Percentiles rank a stretch among this genome's conserved stretches.
Evolutionary conservation across 2,113 vertebrate genomes (phyloP).

Genomic region (Rhabdornis inornatus): DNA sequence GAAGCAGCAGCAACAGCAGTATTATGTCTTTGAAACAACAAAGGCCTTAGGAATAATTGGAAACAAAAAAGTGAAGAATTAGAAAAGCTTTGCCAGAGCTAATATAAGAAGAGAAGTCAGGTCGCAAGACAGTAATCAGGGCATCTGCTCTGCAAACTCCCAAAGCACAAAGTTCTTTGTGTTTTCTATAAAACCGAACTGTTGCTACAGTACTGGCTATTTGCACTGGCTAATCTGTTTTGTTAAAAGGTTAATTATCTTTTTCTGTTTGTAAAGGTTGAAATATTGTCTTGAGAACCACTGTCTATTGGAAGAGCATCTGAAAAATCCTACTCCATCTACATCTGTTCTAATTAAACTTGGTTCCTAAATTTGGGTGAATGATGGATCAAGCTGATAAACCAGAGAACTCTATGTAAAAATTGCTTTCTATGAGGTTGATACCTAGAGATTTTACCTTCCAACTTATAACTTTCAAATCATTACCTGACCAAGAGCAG

Average conservation of each 20-base stretch:
- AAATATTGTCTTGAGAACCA: not conserved
- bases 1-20: rapidly evolving
- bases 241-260: not conserved
- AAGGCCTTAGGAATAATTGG: not conserved
- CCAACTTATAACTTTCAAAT: not conserved
- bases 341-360: not conserved
- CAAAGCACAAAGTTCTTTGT: not conserved
- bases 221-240: not conserved
- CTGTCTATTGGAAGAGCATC: not conserved
- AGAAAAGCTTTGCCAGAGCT: not conserved
- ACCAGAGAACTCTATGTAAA: not conserved
- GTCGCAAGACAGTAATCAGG: not conserved
- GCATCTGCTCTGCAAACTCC: not conserved
- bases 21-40: not conserved
- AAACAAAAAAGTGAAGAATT: not conserved
- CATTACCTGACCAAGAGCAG: not conserved
- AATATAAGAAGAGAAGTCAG: not conserved
- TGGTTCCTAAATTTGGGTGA: not conserved
- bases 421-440: not conserved
- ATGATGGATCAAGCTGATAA: not conserved
- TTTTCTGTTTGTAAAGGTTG: not conserved
- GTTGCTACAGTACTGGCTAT: not conserved
- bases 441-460: not conserved
- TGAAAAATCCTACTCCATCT: not conserved
- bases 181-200: not conserved